Evolutionary conservation across 2,888 invertebrate species (phyloP).

Genomic region (Dendrolimus houi): DNA sequence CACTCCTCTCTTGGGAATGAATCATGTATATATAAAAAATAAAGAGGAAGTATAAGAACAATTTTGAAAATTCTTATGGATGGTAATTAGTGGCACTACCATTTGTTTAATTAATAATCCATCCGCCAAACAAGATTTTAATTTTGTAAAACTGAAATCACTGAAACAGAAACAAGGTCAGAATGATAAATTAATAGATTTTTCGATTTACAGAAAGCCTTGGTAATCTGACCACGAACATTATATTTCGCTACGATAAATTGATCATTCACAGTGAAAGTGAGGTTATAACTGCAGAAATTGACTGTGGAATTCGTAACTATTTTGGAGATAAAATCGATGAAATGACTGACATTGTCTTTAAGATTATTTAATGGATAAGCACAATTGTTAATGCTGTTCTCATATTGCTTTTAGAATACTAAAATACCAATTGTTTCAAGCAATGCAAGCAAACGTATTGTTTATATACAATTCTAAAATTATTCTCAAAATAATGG

Average conservation of each 20-base stretch:
- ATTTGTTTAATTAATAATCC: too few species aligned
- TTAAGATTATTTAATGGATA: slow-evolving; percentile 2
- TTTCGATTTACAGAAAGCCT: neutral
- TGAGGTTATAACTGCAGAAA: slow-evolving; percentile 10
- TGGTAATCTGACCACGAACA: slow-evolving; percentile 15
- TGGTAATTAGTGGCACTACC: too few species aligned
- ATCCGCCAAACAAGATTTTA: too few species aligned
- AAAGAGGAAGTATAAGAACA: too few species aligned
- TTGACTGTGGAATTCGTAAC: slow-evolving; percentile 17
- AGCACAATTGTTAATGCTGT: neutral
- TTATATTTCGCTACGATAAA: slow-evolving; percentile 20
- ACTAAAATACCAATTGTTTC: too few species aligned
- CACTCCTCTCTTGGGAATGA: too few species aligned
- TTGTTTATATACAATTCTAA: too few species aligned
- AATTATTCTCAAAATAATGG: too few species aligned
- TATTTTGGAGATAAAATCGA: slow-evolving; percentile 19
- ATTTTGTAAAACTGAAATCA: neutral
- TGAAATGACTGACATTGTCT: slow-evolving; percentile 12
- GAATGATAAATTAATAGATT: neutral
- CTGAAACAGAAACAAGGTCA: neutral
- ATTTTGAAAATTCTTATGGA: too few species aligned
- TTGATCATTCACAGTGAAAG: slow-evolving; percentile 33
- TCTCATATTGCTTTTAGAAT: too few species aligned
- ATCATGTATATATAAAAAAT: too few species aligned
- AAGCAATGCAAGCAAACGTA: too few species aligned